Conservation (phyloP, 2,888 invertebrate genomes). For the Gymnosoma rotundatum region DNA sequence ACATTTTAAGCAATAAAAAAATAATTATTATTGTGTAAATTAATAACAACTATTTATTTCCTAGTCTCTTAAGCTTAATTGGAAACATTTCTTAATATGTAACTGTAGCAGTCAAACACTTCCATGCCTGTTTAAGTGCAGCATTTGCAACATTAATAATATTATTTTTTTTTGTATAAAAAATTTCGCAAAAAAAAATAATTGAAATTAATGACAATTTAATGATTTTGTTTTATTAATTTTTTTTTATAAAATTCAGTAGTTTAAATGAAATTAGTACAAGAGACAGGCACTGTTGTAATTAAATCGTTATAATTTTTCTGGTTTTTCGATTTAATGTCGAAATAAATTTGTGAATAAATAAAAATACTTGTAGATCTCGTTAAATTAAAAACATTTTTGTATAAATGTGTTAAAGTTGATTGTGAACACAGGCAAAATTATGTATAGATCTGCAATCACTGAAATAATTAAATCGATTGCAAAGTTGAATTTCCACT, state of each 20-base stretch:
- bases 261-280: conserved; percentile 19
- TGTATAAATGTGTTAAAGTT: conserved; percentile 20
- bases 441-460: background rate
- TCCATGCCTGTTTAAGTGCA: conserved; percentile 12
- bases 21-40: background rate
- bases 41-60: background rate
- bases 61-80: background rate
- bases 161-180: background rate
- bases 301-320: conserved; percentile 36
- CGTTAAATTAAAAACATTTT: conserved; percentile 14
- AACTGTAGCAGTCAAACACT: conserved; percentile 9
- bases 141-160: background rate
- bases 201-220: conserved; percentile 50
- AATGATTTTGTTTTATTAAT: conserved; percentile 33
- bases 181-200: conserved; percentile 49
- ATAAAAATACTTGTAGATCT: background rate
- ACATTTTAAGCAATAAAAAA: background rate
- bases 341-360: conserved; percentile 30
- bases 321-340: conserved; percentile 4
- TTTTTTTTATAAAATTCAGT: conserved; percentile 26
- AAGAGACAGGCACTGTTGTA: conserved; percentile 37
- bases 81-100: conserved; percentile 7
- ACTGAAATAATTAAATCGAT: background rate
- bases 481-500: too few species aligned
- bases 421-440: background rate